phyloP scores from a whole-genome alignment of 2,113 vertebrate species.

The Cynoglossus semilaevis region DNA sequence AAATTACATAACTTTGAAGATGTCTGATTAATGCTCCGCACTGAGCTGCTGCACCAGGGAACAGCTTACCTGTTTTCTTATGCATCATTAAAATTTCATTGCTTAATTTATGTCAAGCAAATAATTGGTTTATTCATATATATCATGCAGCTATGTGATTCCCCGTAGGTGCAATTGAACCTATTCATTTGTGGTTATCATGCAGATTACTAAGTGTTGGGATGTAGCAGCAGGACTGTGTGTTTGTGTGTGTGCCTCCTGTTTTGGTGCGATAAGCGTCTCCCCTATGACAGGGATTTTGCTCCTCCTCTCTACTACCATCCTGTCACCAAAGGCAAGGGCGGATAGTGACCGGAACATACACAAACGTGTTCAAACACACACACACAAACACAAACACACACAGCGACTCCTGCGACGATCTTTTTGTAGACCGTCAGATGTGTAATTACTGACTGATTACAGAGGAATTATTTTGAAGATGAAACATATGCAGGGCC shows the following conservation, averaged over 20 bases:
- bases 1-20: too few species aligned
- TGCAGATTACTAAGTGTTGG: neutral
- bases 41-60: neutral
- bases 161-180: neutral
- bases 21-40: too few species aligned
- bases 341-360: slow-evolving; percentile 42
- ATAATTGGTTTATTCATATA: slow-evolving; percentile 1
- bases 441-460: slow-evolving; percentile 2
- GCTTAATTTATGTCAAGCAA: neutral
- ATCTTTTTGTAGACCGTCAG: slow-evolving; percentile 16
- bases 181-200: neutral
- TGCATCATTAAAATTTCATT: neutral
- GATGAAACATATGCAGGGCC: neutral
- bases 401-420: slow-evolving; percentile 25
- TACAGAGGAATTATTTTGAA: slow-evolving; percentile 2
- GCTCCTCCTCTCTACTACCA: slow-evolving; percentile 39
- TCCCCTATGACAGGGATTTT: slow-evolving; percentile 33
- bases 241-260: slow-evolving; percentile 45
- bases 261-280: slow-evolving; percentile 61
- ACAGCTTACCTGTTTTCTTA: neutral
- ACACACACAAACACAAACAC: slow-evolving; percentile 12
- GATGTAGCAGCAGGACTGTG: slow-evolving; percentile 4
- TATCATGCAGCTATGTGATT: neutral
- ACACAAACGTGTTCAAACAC: slow-evolving; percentile 8
- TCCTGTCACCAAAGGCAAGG: slow-evolving; percentile 58